These are phyloP conservation scores for Nezara viridula DNA, from an alignment of 2,888 invertebrate species.

Conservation along the genomic window DNA sequence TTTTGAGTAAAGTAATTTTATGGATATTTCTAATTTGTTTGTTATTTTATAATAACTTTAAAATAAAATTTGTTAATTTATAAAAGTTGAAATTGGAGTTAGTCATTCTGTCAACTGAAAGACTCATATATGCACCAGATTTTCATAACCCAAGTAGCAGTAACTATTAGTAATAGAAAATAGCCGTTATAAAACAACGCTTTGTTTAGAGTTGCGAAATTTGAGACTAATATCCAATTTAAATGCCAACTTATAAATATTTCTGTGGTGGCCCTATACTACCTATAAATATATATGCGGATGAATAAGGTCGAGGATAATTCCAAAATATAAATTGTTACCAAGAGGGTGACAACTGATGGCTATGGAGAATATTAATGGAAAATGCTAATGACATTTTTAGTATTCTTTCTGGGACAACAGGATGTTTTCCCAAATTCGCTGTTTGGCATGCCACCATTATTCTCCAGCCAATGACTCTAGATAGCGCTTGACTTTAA, in stretches of 20 bases:
- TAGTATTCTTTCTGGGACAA: background rate
- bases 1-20: no score
- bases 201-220: background rate
- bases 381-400: background rate
- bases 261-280: background rate
- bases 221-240: background rate
- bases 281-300: background rate
- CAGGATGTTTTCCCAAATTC: constrained; percentile 30
- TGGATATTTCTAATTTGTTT: no score
- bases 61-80: no score
- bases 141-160: no score
- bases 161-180: no score
- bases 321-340: background rate
- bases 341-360: background rate
- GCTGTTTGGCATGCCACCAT: background rate
- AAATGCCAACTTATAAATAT: background rate
- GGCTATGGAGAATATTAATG: background rate
- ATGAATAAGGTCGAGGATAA: background rate
- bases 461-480: background rate
- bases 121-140: no score
- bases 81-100: no score
- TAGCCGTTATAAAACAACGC: no score
- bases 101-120: no score
- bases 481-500: background rate
- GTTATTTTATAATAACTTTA: no score